phyloP scores from a whole-genome alignment of 2,113 vertebrate species.

The Bolborhynchus lineola region DNA sequence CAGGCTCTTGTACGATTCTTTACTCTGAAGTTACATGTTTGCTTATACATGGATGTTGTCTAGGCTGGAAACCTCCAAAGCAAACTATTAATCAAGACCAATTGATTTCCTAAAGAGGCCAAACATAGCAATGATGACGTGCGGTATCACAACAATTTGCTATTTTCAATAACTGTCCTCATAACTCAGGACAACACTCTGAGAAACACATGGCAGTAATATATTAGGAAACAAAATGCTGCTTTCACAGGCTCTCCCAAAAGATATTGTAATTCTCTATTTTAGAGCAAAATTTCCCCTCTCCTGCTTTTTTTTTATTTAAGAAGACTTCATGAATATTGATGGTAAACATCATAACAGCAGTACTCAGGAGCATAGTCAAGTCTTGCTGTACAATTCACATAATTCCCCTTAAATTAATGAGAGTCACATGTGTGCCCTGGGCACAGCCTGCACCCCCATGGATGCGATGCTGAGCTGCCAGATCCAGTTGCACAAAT shows the following conservation, averaged over 20 bases:
- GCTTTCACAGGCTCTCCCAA: background rate
- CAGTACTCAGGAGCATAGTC: slow-evolving; percentile 43
- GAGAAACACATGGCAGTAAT: background rate
- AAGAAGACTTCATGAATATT: slow-evolving; percentile 47
- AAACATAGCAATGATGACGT: background rate
- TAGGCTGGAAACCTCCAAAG: slow-evolving; percentile 23
- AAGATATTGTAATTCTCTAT: background rate
- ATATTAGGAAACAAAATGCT: fast-evolving
- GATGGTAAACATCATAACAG: slow-evolving; percentile 59
- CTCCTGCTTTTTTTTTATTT: background rate
- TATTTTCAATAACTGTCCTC: background rate
- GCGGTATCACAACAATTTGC: background rate
- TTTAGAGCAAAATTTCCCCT: background rate
- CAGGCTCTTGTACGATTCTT: background rate
- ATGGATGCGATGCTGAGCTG: fast-evolving
- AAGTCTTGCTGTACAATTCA: slow-evolving; percentile 38
- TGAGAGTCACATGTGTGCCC: background rate
- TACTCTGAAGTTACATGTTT: background rate
- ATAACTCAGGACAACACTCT: background rate
- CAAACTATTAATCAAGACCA: background rate
- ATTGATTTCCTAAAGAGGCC: background rate
- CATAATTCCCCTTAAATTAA: slow-evolving; percentile 49
- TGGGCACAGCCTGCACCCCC: background rate
- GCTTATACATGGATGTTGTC: background rate
- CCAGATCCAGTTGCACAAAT: fast-evolving